Percentiles rank a stretch among this genome's conserved stretches.
phyloP scores from a whole-genome alignment of 92 coral and sea anemone genomes.

The Epizoanthus scotinus region DNA sequence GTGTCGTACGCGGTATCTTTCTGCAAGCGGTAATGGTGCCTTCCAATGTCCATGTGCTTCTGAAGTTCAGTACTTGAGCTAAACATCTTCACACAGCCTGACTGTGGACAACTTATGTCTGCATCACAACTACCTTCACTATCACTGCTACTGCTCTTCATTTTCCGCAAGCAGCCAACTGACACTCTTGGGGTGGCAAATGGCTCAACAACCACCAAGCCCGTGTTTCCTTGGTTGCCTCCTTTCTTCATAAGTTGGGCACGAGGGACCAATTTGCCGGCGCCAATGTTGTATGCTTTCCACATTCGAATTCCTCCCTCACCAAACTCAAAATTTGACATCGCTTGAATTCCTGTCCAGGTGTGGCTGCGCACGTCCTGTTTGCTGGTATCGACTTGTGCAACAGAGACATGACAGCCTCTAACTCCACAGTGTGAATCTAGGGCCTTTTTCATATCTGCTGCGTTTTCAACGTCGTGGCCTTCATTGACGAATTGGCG shows the following conservation, averaged over 20 bases:
- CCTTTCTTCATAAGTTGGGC: conserved; percentile 17
- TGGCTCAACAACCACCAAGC: neutral
- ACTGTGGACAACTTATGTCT: conserved; percentile 17
- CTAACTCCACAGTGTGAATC: conserved; percentile 31
- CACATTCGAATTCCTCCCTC: conserved; percentile 21
- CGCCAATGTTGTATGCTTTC: conserved; percentile 16
- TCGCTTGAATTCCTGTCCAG: conserved; percentile 30
- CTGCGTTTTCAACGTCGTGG: conserved; percentile 15
- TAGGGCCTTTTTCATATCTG: conserved; percentile 33
- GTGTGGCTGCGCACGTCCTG: conserved; percentile 9
- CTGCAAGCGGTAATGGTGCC: conserved; percentile 14
- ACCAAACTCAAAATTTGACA: conserved; percentile 27
- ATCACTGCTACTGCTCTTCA: neutral
- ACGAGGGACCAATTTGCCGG: conserved; percentile 14
- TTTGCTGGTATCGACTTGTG: neutral
- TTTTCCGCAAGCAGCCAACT: too few species aligned
- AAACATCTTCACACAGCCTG: conserved; percentile 25
- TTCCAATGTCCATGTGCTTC: conserved; percentile 32
- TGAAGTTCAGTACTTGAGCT: conserved; percentile 1
- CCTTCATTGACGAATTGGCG: conserved; percentile 37
- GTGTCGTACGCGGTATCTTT: conserved; percentile 22
- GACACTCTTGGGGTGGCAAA: neutral
- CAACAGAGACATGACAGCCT: conserved; percentile 29
- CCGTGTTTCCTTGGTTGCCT: conserved; percentile 1
- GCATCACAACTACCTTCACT: neutral